Conservation (phyloP, 2,888 invertebrate genomes). For the Trissonchulus latispiculum region DNA sequence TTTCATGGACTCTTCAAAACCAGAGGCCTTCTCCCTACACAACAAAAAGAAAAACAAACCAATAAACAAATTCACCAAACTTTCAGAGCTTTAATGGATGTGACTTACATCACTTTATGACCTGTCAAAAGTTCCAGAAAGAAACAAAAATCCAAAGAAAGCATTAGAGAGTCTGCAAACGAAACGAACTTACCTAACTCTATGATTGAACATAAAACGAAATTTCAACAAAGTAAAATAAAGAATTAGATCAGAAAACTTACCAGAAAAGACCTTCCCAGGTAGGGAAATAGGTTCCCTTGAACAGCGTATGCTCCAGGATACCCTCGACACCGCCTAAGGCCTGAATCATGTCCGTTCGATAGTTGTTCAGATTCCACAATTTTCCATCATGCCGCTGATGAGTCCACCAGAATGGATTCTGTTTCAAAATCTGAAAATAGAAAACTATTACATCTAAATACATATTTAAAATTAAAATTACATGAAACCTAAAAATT, state of each 20-base stretch:
- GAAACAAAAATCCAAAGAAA: too few relatives aligned
- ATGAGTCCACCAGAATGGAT: constrained; percentile 99
- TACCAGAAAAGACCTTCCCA: constrained; percentile 99
- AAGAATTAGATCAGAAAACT: constrained; percentile 58
- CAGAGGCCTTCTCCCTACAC: constrained; percentile 83
- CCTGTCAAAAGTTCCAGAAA: too few relatives aligned
- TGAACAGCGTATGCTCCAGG: constrained; percentile 94
- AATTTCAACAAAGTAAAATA: too few relatives aligned
- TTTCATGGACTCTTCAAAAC: constrained; percentile 99
- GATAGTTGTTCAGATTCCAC: constrained; percentile 98
- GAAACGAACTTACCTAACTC: too few relatives aligned
- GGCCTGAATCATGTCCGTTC: constrained; percentile 99
- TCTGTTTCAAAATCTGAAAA: constrained; percentile 81
- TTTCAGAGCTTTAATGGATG: too few relatives aligned
- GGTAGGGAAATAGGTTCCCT: constrained; percentile 99
- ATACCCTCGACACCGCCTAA: constrained; percentile 98
- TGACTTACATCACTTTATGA: too few relatives aligned
- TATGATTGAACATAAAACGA: too few relatives aligned
- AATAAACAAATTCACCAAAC: too few relatives aligned
- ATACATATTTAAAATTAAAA: not conserved
- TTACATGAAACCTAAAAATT: not conserved
- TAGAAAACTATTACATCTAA: constrained; percentile 8
- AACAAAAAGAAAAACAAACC: too few relatives aligned
- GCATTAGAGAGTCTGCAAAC: too few relatives aligned
- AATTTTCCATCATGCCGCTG: constrained; percentile 98